phyloP scores from a whole-genome alignment of 2,113 vertebrate genomes.

The Lipotes vexillifer region DNA sequence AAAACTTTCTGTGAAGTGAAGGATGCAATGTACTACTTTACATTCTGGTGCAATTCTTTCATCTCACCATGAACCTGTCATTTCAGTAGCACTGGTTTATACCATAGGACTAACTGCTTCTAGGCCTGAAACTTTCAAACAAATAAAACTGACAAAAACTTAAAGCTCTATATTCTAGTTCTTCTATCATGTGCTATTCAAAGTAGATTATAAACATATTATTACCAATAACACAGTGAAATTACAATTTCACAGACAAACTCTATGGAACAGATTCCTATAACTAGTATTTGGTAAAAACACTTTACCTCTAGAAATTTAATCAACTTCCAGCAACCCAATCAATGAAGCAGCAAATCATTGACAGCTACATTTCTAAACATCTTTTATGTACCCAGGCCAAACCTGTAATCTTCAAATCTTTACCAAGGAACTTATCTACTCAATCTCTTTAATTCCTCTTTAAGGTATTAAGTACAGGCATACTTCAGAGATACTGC shows the following conservation, averaged over 20 bases:
- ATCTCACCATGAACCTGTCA: not conserved
- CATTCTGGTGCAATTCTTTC: not conserved
- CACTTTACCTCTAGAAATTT: slow-evolving; percentile 7
- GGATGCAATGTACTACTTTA: not conserved
- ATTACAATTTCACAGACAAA: slow-evolving; percentile 20
- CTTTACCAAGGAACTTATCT: not conserved
- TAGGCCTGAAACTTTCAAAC: not conserved
- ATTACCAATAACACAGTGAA: not conserved
- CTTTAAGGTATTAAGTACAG: not conserved
- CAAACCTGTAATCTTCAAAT: slow-evolving; percentile 15
- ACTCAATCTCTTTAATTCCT: not conserved
- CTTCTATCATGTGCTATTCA: not conserved
- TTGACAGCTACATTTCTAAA: not conserved
- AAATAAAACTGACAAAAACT: not conserved
- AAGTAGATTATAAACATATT: not conserved
- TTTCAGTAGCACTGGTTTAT: not conserved
- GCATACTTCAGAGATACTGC: not conserved
- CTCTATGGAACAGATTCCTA: not conserved
- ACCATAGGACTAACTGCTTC: not conserved
- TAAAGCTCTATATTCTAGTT: not conserved
- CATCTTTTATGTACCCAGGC: not conserved
- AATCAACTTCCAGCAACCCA: slow-evolving; percentile 4
- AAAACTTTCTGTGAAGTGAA: not conserved
- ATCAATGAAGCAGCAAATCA: slow-evolving; percentile 16
- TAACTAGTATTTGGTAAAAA: not conserved